These are phyloP conservation scores for Octomys mimax DNA, from an alignment of 2,797 vertebrate genomes.

Conservation along the genomic window DNA sequence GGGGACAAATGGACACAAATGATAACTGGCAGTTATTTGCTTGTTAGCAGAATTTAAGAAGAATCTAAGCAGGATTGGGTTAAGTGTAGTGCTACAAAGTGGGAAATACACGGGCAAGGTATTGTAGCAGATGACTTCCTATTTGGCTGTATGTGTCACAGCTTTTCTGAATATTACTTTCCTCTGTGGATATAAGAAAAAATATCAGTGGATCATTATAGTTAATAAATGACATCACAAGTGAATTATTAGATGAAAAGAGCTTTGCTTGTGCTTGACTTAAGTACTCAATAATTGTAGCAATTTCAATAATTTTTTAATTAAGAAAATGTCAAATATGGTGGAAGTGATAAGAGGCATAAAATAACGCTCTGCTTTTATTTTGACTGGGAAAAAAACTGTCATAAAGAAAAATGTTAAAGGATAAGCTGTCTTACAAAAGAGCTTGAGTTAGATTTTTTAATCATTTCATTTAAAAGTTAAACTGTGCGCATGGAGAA, in stretches of 20 bases:
- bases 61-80: neutral
- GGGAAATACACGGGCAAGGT: neutral
- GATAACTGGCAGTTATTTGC: neutral
- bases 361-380: neutral
- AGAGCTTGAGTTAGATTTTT: neutral
- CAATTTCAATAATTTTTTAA: neutral
- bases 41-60: neutral
- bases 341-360: neutral
- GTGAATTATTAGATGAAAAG: neutral
- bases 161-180: constrained; percentile 10
- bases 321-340: neutral
- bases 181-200: neutral
- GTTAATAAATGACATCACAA: neutral
- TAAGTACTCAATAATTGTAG: neutral
- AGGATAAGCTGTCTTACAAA: neutral
- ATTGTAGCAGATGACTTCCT: neutral
- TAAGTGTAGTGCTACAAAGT: neutral
- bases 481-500: neutral
- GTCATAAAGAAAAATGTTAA: neutral
- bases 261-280: neutral
- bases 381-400: constrained; percentile 27
- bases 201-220: neutral
- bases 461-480: neutral
- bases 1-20: no score
- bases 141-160: neutral